Evolutionary conservation across 2,888 invertebrate genomes (phyloP), one percentile per base, ranked within the genome.

Genomic region (Dascillus cervinus): DNA sequence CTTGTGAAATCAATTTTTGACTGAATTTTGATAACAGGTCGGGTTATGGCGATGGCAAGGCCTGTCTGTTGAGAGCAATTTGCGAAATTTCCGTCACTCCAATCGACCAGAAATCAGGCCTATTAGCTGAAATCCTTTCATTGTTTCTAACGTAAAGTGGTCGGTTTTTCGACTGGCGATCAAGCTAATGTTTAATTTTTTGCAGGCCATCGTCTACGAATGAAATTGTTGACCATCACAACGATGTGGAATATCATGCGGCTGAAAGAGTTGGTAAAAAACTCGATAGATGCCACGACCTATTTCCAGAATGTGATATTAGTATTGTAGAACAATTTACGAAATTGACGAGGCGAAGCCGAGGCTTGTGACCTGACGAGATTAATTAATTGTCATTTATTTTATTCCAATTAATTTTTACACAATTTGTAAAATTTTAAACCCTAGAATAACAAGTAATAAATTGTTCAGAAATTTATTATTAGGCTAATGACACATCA

Each of bases 61-160:
- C 75, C 19, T 87, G 87, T 62, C 59, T 87, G 46, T 64, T 86
- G 41, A 73, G 82, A 47, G 74, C 79, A 44, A 82, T 87, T 56
- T 87, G 87, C 56, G 84, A 87, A 58, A 74, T 79, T 13, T 78
- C 85, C 0, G 73, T 75, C 44, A 65, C 72, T 38, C 80, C 82
- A 27, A 73, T 85, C 52, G 72, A 69, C 45, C 70, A 74, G 52
- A 73, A 73, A 47, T 74, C 74, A 44, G 82, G 82, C 3, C 66
- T 85, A 52, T 67, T 84, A 36, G 79, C 77, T 13, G 81, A 85
- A 67, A 69, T 85, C 54, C 65, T 81, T n/a, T 6, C 4, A 10
- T 22, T 22, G 4, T 8, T 22, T 22, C 4, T 22, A 22, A 22
- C n/a, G 22, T 11, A 32, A 17, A 17, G 8, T 6, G 8, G 8